Evolutionary conservation across 2,888 invertebrate species (phyloP).

Genomic region (Thymelicus acteon): DNA sequence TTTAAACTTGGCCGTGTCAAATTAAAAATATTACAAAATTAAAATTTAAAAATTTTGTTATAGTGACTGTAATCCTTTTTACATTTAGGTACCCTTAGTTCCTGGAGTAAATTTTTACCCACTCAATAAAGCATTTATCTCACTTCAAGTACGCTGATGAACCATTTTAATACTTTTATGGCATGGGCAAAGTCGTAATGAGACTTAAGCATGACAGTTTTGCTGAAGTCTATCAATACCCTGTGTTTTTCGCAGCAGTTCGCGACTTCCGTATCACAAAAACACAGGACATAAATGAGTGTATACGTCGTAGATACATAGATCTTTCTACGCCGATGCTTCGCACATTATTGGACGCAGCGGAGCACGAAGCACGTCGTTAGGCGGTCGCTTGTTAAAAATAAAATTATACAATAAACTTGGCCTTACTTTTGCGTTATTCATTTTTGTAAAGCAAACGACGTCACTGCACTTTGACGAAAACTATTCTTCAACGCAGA

Average conservation of each 20-base stretch:
- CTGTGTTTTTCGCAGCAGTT: background rate
- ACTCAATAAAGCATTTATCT: too few species aligned
- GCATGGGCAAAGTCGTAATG: too few species aligned
- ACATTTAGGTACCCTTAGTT: too few species aligned
- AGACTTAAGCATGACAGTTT: too few species aligned
- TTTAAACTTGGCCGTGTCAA: too few species aligned
- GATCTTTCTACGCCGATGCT: slow-evolving; percentile 65
- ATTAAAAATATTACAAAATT: too few species aligned
- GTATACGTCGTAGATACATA: slow-evolving; percentile 48
- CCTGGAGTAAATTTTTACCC: too few species aligned
- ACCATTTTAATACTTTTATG: too few species aligned
- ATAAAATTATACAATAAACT: slow-evolving; percentile 72
- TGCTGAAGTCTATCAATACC: background rate
- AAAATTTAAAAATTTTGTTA: too few species aligned
- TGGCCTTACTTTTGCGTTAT: slow-evolving; percentile 51
- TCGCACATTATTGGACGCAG: slow-evolving; percentile 65
- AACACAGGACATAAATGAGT: background rate
- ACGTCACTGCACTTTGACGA: background rate
- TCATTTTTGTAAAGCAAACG: slow-evolving; percentile 8
- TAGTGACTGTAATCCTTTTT: too few species aligned
- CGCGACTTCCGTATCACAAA: background rate
- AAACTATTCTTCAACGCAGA: background rate
- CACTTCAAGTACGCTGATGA: too few species aligned
- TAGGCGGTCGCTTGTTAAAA: slow-evolving; percentile 71
- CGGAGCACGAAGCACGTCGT: slow-evolving; percentile 66